Base-by-base conservation (phyloP, 1,140 invertebrate genomes). In the Rhopalosiphum maidis region DNA sequence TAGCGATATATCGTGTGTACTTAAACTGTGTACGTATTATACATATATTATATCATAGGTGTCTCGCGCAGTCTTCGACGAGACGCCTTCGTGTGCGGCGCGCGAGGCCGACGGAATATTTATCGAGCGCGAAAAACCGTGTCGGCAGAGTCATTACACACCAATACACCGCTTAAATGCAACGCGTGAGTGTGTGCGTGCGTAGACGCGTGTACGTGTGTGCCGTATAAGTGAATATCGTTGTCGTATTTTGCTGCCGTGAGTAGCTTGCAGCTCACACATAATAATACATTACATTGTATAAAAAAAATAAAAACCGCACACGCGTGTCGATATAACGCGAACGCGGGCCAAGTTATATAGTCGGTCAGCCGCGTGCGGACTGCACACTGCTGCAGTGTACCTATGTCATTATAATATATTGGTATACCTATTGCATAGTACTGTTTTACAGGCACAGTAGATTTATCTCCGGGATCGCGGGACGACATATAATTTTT, bases 171-270 rank as follows among this genome's bases (percentile, higher is more conserved):
- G 15, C 60, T 6, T n/a, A n/a, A n/a, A n/a, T 77, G 60, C n/a
- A 35, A 77, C 4, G 6, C 30, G 30, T 15, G 30, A 18, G 60
- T 15, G 60, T 68, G 60, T 68, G 30, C 30, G 30, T 60, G 55
- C 55, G 55, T 60, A 30, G 41, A 86, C 43, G 85, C 15, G 5
- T 46, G 30, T 87, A 23, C 30, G 30, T 35, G 41, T 37, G 37
- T 25, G 90, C 18, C 5, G n/a, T 35, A 35, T 93, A 93, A 93
- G 91, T 93, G 91, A 93, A 83, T 93, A 93, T 93, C 82, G 91
- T 48, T 93, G 91, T 93, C 37, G 54, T 90, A 18, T n/a, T 68
- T 18, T 25, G 46, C 46, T 41, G 22, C 35, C 9, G 83, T 23
- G 41, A 35, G 8, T 82, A 18, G 68, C 11, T 82, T 23, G n/a